Conservation (phyloP, 2,797 vertebrate species). For the Microhierax caerulescens region DNA sequence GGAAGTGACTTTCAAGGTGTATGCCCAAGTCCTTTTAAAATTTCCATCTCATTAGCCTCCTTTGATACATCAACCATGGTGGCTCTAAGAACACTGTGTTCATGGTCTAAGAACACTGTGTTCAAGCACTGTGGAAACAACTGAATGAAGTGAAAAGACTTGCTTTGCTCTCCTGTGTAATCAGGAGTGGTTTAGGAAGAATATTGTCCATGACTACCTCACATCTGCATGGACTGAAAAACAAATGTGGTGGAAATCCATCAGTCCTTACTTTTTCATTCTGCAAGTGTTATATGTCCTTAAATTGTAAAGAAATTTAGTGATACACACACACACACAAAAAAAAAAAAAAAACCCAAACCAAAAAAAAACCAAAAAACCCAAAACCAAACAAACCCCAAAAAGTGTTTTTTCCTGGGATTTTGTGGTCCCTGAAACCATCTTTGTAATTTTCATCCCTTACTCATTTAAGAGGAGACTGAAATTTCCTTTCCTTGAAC, state of each 20-base stretch:
- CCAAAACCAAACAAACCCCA: too few species aligned
- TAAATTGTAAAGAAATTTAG: neutral
- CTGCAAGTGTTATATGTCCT: neutral
- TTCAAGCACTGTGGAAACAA: neutral
- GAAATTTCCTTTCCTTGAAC: neutral
- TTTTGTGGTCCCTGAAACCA: neutral
- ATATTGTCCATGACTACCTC: neutral
- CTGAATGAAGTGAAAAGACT: neutral
- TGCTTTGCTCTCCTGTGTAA: neutral
- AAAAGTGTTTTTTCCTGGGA: rapidly evolving
- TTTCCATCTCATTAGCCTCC: neutral
- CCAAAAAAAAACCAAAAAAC: too few species aligned
- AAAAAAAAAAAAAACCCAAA: too few species aligned
- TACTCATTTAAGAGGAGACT: neutral
- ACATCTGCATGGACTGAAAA: neutral
- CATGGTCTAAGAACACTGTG: neutral
- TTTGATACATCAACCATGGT: neutral
- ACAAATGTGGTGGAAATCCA: neutral
- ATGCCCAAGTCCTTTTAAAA: neutral
- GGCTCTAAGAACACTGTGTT: neutral
- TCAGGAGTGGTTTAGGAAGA: neutral
- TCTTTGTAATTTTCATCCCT: neutral
- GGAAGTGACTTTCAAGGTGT: neutral
- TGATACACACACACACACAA: neutral
- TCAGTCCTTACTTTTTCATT: neutral